Percentiles rank a stretch among this genome's conserved stretches.
These are phyloP conservation scores for Hemiprocne comata DNA, from an alignment of 2,113 vertebrate genomes.

Conservation along the genomic window DNA sequence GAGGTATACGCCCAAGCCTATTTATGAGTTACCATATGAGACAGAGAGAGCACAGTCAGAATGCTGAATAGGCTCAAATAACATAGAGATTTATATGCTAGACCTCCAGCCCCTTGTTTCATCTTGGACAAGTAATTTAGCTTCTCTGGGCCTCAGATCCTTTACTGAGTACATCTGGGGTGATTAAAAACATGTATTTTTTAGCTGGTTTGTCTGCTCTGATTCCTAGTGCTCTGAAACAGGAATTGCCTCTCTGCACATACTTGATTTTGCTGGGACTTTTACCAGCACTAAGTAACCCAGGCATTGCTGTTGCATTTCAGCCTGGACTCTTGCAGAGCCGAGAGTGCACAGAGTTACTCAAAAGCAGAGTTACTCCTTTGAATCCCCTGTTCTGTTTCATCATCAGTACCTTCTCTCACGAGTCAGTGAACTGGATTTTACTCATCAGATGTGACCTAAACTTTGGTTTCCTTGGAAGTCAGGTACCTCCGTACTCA, in stretches of 20 bases:
- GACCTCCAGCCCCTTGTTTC: background rate
- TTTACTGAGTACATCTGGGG: background rate
- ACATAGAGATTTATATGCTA: background rate
- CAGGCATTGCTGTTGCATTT: background rate
- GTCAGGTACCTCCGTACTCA: background rate
- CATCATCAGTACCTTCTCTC: background rate
- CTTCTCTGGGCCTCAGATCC: background rate
- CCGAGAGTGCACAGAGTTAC: background rate
- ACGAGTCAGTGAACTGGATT: background rate
- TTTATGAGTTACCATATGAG: conserved; percentile 28
- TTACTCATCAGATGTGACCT: background rate
- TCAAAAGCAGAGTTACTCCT: background rate
- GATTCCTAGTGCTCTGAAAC: background rate
- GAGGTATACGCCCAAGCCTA: conserved; percentile 32
- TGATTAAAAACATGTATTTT: background rate
- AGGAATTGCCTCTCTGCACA: background rate
- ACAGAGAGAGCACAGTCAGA: background rate
- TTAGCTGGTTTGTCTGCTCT: background rate
- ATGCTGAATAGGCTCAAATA: background rate
- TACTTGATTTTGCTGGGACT: background rate
- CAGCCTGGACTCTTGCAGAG: background rate
- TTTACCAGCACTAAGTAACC: background rate
- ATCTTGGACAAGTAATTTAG: background rate
- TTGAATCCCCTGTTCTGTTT: background rate
- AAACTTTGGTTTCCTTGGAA: conserved; percentile 27